Base-by-base conservation (phyloP, 2,113 vertebrate species). In the Neodontobutis hainanensis region DNA sequence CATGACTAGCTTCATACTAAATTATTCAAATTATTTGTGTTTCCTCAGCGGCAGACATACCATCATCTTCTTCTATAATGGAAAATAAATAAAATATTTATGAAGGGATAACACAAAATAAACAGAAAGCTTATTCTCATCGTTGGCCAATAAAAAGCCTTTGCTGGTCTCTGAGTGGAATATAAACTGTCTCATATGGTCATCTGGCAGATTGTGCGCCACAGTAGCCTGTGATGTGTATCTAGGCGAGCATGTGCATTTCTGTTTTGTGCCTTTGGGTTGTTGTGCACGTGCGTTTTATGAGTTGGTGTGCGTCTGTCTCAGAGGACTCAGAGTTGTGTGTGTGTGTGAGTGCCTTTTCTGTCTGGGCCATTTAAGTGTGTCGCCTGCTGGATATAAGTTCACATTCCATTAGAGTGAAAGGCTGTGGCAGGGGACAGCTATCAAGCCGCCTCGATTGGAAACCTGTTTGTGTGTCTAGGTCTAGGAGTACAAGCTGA, bases 321-420 rank as follows among this genome's bases (percentile, higher is more conserved):
- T 77, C 82, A 8, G 0, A 58, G 66, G 80, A 72, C 64, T 79
- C 48, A 35, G 40, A 65, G 43, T 55, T 70, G 61, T 68, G 61
- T 59, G 67, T 65, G 64, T 67, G 73, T 70, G 53, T 77, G 19
- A 27, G 19, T 27, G 19, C 19, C 60, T 68, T 80, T 59, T 78
- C 71, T 75, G 71, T 80, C 59, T 75, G 16, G 19, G 59, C 67
- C 71, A 63, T 78, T 53, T 65, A 48, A 80, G 64, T 78, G 75
- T 73, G 67, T 50, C 77, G 84, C 78, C 82, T 85, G 79, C 72
- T 88, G 79, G 75, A 79, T 78, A 80, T 72, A 70, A 83, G 73
- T 87, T 85, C 81, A 87, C 73, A 85, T 87, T 86, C 80, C 83
- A 90, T 87, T 82, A 83, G 80, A 83, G 69, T 43, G 34, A 64